Evolutionary conservation across 2,888 invertebrate species (phyloP).

Genomic region (Amblyjoppa fuscipennis): DNA sequence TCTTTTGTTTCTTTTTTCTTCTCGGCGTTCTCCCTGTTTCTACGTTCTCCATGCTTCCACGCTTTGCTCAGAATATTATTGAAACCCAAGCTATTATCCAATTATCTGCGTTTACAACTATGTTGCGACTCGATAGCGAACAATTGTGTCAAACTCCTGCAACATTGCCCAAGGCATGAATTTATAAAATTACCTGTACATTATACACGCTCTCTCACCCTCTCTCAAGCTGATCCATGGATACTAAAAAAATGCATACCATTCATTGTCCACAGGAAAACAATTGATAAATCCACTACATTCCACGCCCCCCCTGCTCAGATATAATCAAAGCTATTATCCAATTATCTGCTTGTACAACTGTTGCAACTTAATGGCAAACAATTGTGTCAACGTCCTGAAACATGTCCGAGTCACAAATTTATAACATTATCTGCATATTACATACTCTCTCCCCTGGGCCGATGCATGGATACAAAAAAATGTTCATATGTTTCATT

Average conservation of each 20-base stretch:
- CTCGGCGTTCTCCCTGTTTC: neutral
- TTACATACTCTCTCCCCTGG: no score
- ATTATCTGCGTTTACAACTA: conserved; percentile 62
- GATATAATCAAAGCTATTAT: conserved; percentile 36
- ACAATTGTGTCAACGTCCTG: no score
- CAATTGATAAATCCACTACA: no score
- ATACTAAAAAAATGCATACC: no score
- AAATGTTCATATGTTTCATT: neutral
- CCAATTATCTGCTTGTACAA: conserved; percentile 63
- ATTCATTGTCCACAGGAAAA: no score
- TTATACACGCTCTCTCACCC: neutral
- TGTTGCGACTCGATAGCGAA: conserved; percentile 7
- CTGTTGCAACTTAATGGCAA: conserved; percentile 12
- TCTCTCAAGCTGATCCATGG: neutral
- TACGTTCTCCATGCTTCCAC: neutral
- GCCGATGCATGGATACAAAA: neutral
- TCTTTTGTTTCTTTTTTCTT: conserved; percentile 25
- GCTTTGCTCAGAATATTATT: neutral
- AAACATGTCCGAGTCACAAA: no score
- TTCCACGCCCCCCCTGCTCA: no score
- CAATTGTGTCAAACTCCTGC: no score
- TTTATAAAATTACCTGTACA: neutral
- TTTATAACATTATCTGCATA: no score
- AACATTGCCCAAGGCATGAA: neutral
- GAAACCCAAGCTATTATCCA: conserved; percentile 54